Conservation (phyloP, 2,797 vertebrate species). For the Ficedula albicollis region DNA sequence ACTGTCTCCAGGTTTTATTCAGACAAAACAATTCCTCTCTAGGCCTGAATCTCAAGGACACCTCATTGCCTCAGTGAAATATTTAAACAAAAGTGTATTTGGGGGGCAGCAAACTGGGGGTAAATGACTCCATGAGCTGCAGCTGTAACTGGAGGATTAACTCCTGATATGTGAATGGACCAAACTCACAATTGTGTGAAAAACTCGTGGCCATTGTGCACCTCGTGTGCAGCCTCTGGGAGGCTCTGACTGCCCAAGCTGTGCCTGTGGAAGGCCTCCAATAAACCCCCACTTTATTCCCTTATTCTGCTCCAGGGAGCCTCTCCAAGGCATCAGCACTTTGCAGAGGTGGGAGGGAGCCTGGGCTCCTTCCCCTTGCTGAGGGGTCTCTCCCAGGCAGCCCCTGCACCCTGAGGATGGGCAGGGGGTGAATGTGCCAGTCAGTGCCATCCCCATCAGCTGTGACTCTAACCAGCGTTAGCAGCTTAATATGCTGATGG, state of each 20-base stretch:
- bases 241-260: not conserved
- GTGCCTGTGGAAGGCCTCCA: no score
- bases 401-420: no score
- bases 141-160: not conserved
- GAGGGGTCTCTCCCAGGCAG: not conserved
- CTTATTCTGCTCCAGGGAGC: fast-evolving
- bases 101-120: not conserved
- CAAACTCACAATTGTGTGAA: fast-evolving
- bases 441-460: not conserved
- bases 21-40: no score
- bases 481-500: constrained; percentile 40
- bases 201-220: not conserved
- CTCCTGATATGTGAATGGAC: no score
- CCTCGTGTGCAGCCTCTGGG: not conserved
- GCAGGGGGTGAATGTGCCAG: not conserved
- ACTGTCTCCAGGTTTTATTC: not conserved
- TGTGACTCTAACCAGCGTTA: constrained; percentile 34
- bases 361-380: fast-evolving
- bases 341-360: not conserved
- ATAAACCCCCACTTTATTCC: not conserved
- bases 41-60: no score
- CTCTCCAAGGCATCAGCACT: fast-evolving
- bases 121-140: not conserved
- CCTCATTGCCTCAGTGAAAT: no score
- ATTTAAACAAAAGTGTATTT: no score